phyloP scores from a whole-genome alignment of 2,797 vertebrate genomes.

The Loriculus beryllinus region DNA sequence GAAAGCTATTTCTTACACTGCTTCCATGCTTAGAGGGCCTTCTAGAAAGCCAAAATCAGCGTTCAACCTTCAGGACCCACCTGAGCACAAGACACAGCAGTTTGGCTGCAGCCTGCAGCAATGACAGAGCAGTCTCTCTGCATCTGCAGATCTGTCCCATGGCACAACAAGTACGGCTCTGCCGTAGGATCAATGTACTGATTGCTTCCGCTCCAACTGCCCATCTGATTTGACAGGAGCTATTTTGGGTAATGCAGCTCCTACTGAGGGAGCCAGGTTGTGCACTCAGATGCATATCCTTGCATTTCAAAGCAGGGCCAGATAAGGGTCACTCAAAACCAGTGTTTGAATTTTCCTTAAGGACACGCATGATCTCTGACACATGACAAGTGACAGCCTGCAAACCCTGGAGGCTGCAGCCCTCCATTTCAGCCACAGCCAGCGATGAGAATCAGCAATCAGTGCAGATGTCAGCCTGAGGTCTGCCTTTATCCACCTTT shows the following conservation, averaged over 20 bases:
- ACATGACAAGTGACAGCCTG: background rate
- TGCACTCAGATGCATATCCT: background rate
- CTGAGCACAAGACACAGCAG: background rate
- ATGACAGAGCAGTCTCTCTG: background rate
- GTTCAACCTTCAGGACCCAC: background rate
- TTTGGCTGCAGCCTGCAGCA: background rate
- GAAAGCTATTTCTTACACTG: no score
- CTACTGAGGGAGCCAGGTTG: background rate
- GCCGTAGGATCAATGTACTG: background rate
- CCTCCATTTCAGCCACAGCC: background rate
- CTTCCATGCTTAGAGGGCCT: background rate
- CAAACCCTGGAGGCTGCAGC: background rate
- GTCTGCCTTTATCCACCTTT: background rate
- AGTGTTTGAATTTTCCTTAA: background rate
- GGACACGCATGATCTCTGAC: background rate
- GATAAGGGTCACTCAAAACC: background rate
- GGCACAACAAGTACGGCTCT: fast-evolving
- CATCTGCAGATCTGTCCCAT: background rate
- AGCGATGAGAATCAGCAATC: background rate
- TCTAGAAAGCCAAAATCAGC: background rate
- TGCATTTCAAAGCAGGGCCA: background rate
- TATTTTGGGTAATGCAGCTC: background rate
- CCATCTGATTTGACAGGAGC: background rate
- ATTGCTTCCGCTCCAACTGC: background rate
- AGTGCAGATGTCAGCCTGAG: background rate